Conservation (phyloP, 1,140 invertebrate species). For the Drosophila paulistorum region DNA sequence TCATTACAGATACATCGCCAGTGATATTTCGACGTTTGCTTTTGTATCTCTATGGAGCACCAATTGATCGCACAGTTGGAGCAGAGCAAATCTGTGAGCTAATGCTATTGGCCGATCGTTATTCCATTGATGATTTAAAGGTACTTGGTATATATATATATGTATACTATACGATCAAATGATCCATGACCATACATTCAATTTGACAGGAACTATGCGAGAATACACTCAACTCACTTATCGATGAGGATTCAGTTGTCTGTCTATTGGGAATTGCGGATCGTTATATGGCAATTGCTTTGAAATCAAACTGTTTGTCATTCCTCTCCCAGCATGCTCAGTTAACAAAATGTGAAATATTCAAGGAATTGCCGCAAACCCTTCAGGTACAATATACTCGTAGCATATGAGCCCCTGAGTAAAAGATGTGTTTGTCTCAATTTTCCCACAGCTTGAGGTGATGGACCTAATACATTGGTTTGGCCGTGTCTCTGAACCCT, state of each 20-base stretch:
- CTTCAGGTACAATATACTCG: slow-evolving; percentile 83
- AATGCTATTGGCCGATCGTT: slow-evolving; percentile 85
- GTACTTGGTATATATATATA: not conserved
- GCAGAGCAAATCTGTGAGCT: slow-evolving; percentile 87
- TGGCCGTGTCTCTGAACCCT: slow-evolving; percentile 76
- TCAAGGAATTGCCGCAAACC: slow-evolving; percentile 86
- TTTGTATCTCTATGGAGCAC: slow-evolving; percentile 87
- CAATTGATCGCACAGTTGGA: slow-evolving; percentile 83
- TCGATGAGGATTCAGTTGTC: slow-evolving; percentile 87
- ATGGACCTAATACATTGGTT: slow-evolving; percentile 80
- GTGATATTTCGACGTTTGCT: slow-evolving; percentile 86
- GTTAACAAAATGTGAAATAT: slow-evolving; percentile 86
- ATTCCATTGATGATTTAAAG: slow-evolving; percentile 78
- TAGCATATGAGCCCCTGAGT: not conserved
- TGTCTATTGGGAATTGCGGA: slow-evolving; percentile 88
- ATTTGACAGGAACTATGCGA: slow-evolving; percentile 85
- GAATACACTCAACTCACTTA: slow-evolving; percentile 84
- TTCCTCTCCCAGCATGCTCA: slow-evolving; percentile 85
- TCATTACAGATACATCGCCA: slow-evolving; percentile 87
- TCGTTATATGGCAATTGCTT: slow-evolving; percentile 86
- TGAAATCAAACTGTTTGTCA: slow-evolving; percentile 85
- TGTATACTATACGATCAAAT: not conserved
- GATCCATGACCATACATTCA: not conserved
- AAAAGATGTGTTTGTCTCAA: not conserved
- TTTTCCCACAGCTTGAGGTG: slow-evolving; percentile 60